phyloP scores from a whole-genome alignment of 2,797 vertebrate species.

The Mergus octosetaceus region DNA sequence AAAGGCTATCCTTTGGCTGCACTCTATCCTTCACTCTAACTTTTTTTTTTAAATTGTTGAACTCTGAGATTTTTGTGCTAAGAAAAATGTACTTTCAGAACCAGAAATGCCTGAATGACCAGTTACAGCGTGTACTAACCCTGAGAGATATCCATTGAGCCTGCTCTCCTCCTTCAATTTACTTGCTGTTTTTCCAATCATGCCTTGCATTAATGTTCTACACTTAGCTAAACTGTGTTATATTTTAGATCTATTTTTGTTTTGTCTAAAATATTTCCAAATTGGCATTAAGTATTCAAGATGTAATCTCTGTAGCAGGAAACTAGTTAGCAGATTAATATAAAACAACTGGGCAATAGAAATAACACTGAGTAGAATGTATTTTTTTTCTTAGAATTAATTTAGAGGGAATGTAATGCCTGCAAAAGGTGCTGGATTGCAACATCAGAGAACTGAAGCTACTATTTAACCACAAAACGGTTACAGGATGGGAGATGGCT shows the following conservation, averaged over 20 bases:
- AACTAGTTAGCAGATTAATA: conserved; percentile 76
- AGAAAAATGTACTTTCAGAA: conserved; percentile 51
- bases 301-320: conserved; percentile 77
- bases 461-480: conserved; percentile 63
- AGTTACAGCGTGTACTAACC: conserved; percentile 55
- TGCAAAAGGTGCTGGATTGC: conserved; percentile 66
- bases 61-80: conserved; percentile 34
- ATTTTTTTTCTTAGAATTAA: conserved; percentile 70
- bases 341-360: conserved; percentile 73
- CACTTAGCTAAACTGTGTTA: conserved; percentile 77
- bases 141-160: conserved; percentile 54
- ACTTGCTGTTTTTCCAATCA: conserved; percentile 74
- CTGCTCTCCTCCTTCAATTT: conserved; percentile 63
- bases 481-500: conserved; percentile 55
- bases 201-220: conserved; percentile 79
- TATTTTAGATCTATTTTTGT: conserved; percentile 77
- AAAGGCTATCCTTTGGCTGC: conserved; percentile 70
- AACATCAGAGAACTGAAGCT: conserved; percentile 70
- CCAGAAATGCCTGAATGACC: conserved; percentile 59
- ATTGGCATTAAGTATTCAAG: conserved; percentile 81
- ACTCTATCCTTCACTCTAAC: conserved; percentile 34
- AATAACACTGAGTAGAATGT: conserved; percentile 73
- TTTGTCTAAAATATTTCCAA: conserved; percentile 79
- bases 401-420: conserved; percentile 77
- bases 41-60: conserved; percentile 22